Evolutionary conservation across 2,113 vertebrate species (phyloP), one percentile per base, ranked within the genome.

Genomic region (Syngnathus scovelli): DNA sequence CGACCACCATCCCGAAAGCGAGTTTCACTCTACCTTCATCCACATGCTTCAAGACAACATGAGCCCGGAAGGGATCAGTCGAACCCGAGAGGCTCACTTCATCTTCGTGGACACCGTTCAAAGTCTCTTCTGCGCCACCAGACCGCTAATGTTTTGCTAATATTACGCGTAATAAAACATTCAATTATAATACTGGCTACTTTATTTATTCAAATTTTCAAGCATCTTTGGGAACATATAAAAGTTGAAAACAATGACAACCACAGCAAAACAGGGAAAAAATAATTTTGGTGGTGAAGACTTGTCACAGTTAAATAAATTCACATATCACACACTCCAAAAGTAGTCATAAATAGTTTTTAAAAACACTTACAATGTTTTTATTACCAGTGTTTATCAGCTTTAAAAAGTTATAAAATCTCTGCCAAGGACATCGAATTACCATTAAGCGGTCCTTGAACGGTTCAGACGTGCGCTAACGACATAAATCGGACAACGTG

Each of bases 11-110:
- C 90, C 93, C 0, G 78, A 75, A 39, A 92, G 88, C 0, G 93
- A 96, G 78, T 92, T 96, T 66, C 96, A 98, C 80, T 94, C 93
- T 60, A 96, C 94, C 0, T 85, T 99, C 7, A 89, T 92, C 76
- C 96, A 96, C 85, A 89, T 92, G 92, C 78, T 96, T 1, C 92
- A 89, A 76, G 94, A 94, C 12, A 49, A 51, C 59, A 85, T 89
- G 75, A 94, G 93, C 33, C 6, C 21, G 0, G 81, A 64, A 3
- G 92, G 89, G 3, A 62, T 86, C 16, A 79, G 64, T 0, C 83
- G 10, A 51, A 78, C 88, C 0, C 72, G 65, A 52, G 9, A 10
- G 1, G 67, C 91, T 39, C 71, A 66, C 65, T 82, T 77, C 69
- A 81, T 89, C 37, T 92, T 93, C 18, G 33, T 86, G 0, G 85